Conservation (phyloP, 2,113 vertebrate genomes). For the Vulpes ferrilata region DNA sequence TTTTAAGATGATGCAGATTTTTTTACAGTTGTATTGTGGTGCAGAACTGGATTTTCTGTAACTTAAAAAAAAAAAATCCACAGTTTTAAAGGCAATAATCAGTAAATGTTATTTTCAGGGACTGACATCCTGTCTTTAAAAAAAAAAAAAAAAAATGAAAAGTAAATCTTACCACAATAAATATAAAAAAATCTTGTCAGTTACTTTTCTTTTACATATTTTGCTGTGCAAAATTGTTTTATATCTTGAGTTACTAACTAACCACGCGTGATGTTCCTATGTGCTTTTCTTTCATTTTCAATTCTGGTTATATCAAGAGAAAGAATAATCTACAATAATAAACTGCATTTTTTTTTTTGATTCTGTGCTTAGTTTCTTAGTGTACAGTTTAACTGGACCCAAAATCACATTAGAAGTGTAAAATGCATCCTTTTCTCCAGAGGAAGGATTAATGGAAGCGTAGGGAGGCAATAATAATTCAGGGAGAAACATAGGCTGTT, state of each 20-base stretch:
- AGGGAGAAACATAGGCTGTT: constrained; percentile 39
- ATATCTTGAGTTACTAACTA: constrained; percentile 96
- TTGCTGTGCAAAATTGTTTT: constrained; percentile 99
- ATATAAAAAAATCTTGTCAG: constrained; percentile 96
- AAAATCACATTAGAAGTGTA: constrained; percentile 41
- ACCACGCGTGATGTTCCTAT: constrained; percentile 98
- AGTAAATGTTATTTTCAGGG: constrained; percentile 98
- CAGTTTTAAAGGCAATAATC: constrained; percentile 99
- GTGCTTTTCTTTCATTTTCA: constrained; percentile 97
- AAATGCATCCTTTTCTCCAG: constrained; percentile 56
- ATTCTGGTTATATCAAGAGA: constrained; percentile 93
- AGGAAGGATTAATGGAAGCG: neutral
- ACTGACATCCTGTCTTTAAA: constrained; percentile 98
- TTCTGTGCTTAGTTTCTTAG: constrained; percentile 90
- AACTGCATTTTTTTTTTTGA: constrained; percentile 92
- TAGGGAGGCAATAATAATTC: constrained; percentile 5
- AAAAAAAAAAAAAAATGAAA: constrained; percentile 94
- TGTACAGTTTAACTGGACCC: constrained; percentile 86
- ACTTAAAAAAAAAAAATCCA: constrained; percentile 92
- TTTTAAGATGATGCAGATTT: constrained; percentile 94
- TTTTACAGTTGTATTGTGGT: constrained; percentile 95
- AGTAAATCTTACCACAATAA: constrained; percentile 96
- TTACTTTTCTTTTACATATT: constrained; percentile 97
- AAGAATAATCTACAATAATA: constrained; percentile 94
- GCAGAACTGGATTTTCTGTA: constrained; percentile 95